phyloP scores from a whole-genome alignment of 1,140 invertebrate species.

The Drosophila jambulina region DNA sequence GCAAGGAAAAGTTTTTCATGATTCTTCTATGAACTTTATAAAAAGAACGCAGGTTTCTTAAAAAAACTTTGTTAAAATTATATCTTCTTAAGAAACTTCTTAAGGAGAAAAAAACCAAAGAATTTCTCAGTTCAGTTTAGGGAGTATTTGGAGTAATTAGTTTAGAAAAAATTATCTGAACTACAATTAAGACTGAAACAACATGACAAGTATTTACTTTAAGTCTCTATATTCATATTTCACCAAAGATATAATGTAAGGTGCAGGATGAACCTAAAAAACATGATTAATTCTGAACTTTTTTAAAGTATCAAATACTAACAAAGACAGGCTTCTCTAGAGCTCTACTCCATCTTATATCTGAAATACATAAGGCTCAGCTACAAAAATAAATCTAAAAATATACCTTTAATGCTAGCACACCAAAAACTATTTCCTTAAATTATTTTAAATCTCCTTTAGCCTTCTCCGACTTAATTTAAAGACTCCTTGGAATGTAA shows the following conservation, averaged over 20 bases:
- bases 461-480: neutral
- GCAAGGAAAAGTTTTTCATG: neutral
- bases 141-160: neutral
- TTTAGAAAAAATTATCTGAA: too few species aligned
- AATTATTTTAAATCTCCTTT: neutral
- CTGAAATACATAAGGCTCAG: too few species aligned
- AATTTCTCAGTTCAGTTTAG: neutral
- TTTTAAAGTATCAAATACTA: too few species aligned
- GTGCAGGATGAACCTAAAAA: too few species aligned
- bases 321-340: too few species aligned
- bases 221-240: too few species aligned
- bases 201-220: too few species aligned
- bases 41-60: neutral
- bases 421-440: neutral
- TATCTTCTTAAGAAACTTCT: neutral
- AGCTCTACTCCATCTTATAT: too few species aligned
- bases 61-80: neutral
- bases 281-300: too few species aligned
- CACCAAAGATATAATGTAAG: too few species aligned
- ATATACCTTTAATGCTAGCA: neutral
- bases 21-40: neutral
- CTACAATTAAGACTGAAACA: too few species aligned
- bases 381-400: neutral
- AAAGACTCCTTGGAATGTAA: slow-evolving; percentile 14
- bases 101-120: too few species aligned